Conservation (phyloP, 2,797 vertebrate species). For the Sitta carolinensis region DNA sequence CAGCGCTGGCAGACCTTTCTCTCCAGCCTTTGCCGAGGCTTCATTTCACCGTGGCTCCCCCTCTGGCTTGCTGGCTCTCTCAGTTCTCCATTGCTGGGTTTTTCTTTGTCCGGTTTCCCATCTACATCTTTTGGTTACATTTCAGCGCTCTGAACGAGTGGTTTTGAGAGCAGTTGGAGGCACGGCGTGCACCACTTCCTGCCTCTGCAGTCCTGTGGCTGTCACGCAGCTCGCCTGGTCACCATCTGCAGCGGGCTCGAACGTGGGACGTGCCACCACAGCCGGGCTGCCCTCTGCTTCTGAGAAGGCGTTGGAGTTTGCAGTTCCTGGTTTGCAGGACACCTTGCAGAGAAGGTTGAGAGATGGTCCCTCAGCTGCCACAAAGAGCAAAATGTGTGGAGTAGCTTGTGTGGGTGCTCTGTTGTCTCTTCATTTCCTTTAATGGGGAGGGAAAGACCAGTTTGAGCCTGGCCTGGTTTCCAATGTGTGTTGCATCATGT, state of each 20-base stretch:
- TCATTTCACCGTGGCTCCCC: neutral
- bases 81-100: neutral
- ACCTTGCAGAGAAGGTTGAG: neutral
- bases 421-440: neutral
- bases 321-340: neutral
- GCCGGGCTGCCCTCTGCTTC: neutral
- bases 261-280: neutral
- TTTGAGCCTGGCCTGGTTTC: slow-evolving; percentile 11
- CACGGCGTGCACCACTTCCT: slow-evolving; percentile 57
- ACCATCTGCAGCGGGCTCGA: neutral
- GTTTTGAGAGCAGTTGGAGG: slow-evolving; percentile 51
- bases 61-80: neutral
- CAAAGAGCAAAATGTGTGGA: neutral
- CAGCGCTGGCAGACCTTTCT: neutral
- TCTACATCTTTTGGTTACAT: neutral
- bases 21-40: neutral
- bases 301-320: neutral
- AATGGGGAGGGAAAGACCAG: slow-evolving; percentile 4
- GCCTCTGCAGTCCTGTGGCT: slow-evolving; percentile 16
- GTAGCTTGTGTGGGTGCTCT: neutral
- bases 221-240: slow-evolving; percentile 12
- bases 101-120: neutral
- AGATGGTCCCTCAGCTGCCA: neutral
- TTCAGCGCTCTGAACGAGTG: neutral
- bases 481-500: neutral